Conservation (phyloP, 2,888 invertebrate genomes). For the Chouioia cunea region DNA sequence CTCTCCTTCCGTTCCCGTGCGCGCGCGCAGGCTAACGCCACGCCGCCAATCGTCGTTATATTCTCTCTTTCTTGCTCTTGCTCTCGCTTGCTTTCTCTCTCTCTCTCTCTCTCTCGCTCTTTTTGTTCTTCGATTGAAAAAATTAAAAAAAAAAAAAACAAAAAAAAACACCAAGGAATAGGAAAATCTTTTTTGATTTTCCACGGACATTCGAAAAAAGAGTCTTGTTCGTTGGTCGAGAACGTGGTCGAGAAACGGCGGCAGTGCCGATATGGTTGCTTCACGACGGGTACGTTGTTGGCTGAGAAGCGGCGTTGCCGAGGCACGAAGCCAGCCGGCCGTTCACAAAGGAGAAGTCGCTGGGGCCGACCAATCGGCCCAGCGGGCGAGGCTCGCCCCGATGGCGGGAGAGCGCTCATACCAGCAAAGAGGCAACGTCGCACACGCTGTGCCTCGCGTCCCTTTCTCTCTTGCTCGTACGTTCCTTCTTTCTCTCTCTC, state of each 20-base stretch:
- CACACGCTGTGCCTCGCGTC: slow-evolving; percentile 42
- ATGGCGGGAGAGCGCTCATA: slow-evolving; percentile 63
- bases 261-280: not conserved
- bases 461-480: slow-evolving; percentile 33
- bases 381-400: slow-evolving; percentile 45
- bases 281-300: slow-evolving; percentile 54
- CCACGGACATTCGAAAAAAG: no score
- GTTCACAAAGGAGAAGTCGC: slow-evolving; percentile 68
- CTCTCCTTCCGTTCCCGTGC: slow-evolving; percentile 40
- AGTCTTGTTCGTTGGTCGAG: no score
- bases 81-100: slow-evolving; percentile 28
- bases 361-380: slow-evolving; percentile 59
- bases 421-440: slow-evolving; percentile 61
- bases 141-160: no score
- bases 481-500: slow-evolving; percentile 50
- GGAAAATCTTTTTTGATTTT: no score
- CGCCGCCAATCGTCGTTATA: slow-evolving; percentile 6
- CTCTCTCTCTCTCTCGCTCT: slow-evolving; percentile 38
- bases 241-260: not conserved
- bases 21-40: slow-evolving; percentile 24
- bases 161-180: no score
- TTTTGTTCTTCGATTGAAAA: slow-evolving; percentile 35
- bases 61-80: slow-evolving; percentile 26
- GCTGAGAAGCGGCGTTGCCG: slow-evolving; percentile 65
- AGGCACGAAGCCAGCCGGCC: slow-evolving; percentile 61